These are phyloP conservation scores for Drosophila nigritarsus DNA, from an alignment of 2,888 invertebrate species.

Conservation along the genomic window DNA sequence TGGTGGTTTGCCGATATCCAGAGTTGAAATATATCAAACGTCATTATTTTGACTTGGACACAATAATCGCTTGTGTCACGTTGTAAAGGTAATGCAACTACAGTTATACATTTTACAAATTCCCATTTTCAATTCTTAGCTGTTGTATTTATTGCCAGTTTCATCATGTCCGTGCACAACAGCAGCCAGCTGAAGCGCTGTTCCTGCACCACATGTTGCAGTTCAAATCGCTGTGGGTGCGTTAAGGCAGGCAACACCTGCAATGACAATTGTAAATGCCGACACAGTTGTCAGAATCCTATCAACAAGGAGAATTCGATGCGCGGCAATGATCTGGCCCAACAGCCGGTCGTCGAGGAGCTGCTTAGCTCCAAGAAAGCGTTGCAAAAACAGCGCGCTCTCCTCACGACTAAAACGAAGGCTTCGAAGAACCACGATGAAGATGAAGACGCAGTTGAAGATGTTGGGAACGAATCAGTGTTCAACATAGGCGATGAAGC, in stretches of 20 bases:
- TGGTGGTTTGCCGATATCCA: too few species aligned
- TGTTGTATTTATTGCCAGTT: neutral
- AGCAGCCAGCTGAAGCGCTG: too few species aligned
- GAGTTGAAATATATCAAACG: too few species aligned
- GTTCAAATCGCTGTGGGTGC: too few species aligned
- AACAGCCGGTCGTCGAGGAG: too few species aligned
- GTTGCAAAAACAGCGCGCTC: neutral
- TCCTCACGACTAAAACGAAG: neutral
- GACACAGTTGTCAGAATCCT: conserved; percentile 82
- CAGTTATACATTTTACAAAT: neutral
- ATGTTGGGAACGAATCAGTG: neutral
- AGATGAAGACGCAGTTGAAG: neutral
- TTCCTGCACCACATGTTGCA: too few species aligned
- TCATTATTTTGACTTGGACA: neutral
- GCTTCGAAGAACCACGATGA: too few species aligned
- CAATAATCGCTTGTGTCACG: neutral
- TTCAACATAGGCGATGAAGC: neutral
- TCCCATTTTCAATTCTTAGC: neutral
- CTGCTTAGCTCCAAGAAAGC: neutral
- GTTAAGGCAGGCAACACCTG: too few species aligned
- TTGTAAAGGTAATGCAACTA: neutral
- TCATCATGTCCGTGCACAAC: conserved; percentile 76
- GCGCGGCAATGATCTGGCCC: neutral
- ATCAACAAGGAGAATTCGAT: conserved; percentile 63
- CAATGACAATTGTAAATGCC: conserved; percentile 70